These are phyloP conservation scores for Octonoba sinensis DNA, from an alignment of 2,888 invertebrate genomes.

Conservation along the genomic window DNA sequence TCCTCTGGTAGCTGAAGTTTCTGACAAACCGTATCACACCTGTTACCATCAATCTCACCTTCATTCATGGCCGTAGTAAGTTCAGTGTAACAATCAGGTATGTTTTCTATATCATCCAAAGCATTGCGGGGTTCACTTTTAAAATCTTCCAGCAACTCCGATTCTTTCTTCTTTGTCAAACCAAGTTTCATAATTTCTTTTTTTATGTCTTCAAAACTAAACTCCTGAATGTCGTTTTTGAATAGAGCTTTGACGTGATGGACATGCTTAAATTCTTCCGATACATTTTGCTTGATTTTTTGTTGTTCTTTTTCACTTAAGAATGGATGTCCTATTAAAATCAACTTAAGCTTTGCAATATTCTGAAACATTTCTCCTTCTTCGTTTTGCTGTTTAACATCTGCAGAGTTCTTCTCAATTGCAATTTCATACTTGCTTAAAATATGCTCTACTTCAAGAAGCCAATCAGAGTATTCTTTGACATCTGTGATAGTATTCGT, in stretches of 20 bases:
- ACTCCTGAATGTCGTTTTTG: too few relatives aligned
- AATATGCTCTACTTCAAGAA: background rate
- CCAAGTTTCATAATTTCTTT: too few relatives aligned
- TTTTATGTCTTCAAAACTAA: too few relatives aligned
- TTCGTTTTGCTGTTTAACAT: background rate
- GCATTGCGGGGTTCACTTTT: background rate
- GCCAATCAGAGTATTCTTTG: too few relatives aligned
- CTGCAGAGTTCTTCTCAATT: background rate
- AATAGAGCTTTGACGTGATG: background rate
- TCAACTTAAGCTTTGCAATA: slow-evolving; percentile 10
- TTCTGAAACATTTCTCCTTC: background rate
- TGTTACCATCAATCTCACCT: slow-evolving; percentile 1
- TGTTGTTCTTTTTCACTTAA: slow-evolving; percentile 14
- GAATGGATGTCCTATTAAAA: slow-evolving; percentile 12
- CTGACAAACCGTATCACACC: slow-evolving; percentile 1
- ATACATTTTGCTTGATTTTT: background rate
- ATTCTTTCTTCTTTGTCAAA: too few relatives aligned
- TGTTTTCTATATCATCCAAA: background rate
- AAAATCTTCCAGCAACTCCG: too few relatives aligned
- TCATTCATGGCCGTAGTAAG: background rate
- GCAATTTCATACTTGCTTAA: slow-evolving; percentile 6
- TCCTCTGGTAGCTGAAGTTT: slow-evolving; percentile 16
- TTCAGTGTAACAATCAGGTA: slow-evolving; percentile 1
- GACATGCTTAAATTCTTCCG: slow-evolving; percentile 3
- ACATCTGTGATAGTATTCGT: too few relatives aligned